phyloP scores from a whole-genome alignment of 2,888 invertebrate genomes.

The Hofmannophila pseudospretella region DNA sequence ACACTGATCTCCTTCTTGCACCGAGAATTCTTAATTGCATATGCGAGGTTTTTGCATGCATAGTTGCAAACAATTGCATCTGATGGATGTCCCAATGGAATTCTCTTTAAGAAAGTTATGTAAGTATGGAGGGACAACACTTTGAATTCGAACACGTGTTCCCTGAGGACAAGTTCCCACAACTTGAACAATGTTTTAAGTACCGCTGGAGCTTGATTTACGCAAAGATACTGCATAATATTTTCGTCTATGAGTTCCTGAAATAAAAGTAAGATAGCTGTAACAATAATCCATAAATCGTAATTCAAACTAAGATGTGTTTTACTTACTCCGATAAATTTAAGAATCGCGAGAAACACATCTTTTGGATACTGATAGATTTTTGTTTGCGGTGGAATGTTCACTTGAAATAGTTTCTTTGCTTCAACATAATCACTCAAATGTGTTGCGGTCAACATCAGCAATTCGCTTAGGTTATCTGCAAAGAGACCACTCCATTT shows the following conservation, averaged over 20 bases:
- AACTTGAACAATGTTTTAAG: conserved; percentile 73
- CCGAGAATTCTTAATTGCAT: conserved; percentile 61
- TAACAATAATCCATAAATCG: conserved; percentile 1
- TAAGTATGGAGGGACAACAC: conserved; percentile 76
- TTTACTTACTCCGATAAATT: conserved; percentile 55
- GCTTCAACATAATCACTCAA: conserved; percentile 54
- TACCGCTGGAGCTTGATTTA: conserved; percentile 64
- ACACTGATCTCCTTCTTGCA: conserved; percentile 38
- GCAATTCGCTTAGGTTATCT: conserved; percentile 54
- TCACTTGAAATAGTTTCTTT: conserved; percentile 35
- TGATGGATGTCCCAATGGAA: conserved; percentile 57
- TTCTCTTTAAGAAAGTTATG: conserved; percentile 64
- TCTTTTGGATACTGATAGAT: conserved; percentile 56
- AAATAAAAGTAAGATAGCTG: conserved; percentile 12
- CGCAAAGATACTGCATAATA: conserved; percentile 55
- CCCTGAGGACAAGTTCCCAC: conserved; percentile 63
- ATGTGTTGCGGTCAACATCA: conserved; percentile 43
- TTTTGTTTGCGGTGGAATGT: conserved; percentile 39
- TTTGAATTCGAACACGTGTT: conserved; percentile 69
- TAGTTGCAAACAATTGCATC: conserved; percentile 77
- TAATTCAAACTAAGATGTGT: no score
- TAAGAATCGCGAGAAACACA: conserved; percentile 54
- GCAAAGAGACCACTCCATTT: conserved; percentile 56
- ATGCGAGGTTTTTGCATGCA: conserved; percentile 69
- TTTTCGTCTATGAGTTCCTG: conserved; percentile 51